A percentile compares a stretch with the other conserved stretches of the same genome.
Evolutionary conservation across 2,888 invertebrate species (phyloP).

Genomic region (Dromius quadrimaculatus): DNA sequence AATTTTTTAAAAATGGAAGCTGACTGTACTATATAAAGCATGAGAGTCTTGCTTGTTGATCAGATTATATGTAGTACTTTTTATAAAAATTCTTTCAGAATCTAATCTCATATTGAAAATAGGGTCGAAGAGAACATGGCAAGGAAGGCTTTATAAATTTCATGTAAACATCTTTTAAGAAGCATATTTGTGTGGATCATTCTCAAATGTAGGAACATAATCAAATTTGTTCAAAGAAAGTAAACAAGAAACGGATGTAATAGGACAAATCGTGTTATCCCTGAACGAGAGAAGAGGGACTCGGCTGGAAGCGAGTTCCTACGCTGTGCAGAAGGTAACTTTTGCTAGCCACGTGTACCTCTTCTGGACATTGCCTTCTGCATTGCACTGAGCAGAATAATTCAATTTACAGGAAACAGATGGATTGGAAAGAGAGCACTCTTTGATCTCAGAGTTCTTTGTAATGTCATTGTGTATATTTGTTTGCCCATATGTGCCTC

Average conservation of each 20-base stretch:
- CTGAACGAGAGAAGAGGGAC: slow-evolving; percentile 1
- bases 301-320: neutral
- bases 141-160: too few species aligned
- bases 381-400: slow-evolving; percentile 24
- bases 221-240: slow-evolving; percentile 30
- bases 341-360: slow-evolving; percentile 39
- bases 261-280: slow-evolving; percentile 34
- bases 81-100: too few species aligned
- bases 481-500: slow-evolving; percentile 39
- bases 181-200: neutral
- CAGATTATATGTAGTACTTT: too few species aligned
- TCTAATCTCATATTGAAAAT: too few species aligned
- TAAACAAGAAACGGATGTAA: slow-evolving; percentile 32
- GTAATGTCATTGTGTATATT: slow-evolving; percentile 40
- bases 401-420: slow-evolving; percentile 47
- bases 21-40: too few species aligned
- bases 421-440: slow-evolving; percentile 44
- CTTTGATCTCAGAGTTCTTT: slow-evolving; percentile 48
- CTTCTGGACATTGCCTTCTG: slow-evolving; percentile 28
- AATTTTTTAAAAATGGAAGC: too few species aligned
- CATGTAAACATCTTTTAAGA: neutral
- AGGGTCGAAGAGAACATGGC: too few species aligned
- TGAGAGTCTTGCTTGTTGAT: too few species aligned
- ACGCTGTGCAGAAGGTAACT: slow-evolving; percentile 3
- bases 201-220: slow-evolving; percentile 8